These are phyloP conservation scores for Petrophora chlorosata DNA, from an alignment of 2,888 invertebrate genomes.

Conservation along the genomic window DNA sequence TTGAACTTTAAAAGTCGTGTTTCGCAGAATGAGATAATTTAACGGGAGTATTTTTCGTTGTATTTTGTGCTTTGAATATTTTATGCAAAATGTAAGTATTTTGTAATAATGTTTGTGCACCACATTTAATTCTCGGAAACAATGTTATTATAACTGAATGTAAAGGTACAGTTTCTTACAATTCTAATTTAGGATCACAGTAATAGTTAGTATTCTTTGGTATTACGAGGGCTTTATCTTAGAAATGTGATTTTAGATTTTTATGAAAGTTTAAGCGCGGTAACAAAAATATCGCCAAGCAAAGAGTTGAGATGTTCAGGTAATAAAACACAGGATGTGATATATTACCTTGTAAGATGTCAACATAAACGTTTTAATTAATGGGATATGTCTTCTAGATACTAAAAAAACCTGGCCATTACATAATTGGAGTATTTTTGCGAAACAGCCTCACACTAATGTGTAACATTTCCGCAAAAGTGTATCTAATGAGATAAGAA, in stretches of 20 bases:
- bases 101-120: no score
- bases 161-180: no score
- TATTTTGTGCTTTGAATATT: neutral
- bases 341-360: constrained; percentile 9
- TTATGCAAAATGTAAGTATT: no score
- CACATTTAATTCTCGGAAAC: no score
- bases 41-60: no score
- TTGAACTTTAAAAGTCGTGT: constrained; percentile 22
- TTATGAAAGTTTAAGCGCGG: no score
- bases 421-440: constrained; percentile 30
- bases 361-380: constrained; percentile 8
- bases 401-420: constrained; percentile 24
- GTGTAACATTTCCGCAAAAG: constrained; percentile 26
- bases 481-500: constrained; percentile 37
- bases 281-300: no score
- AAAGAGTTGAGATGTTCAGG: no score
- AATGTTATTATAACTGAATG: neutral
- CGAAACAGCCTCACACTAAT: constrained; percentile 24
- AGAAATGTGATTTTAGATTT: no score
- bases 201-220: no score
- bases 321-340: constrained; percentile 2
- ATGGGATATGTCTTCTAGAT: constrained; percentile 13
- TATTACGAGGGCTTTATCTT: no score
- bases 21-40: constrained; percentile 14
- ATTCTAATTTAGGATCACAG: no score